A percentile compares a stretch with the other conserved stretches of the same genome.
Evolutionary conservation across 1,140 invertebrate genomes (phyloP).

Genomic region (Mizuhopecten yessoensis): DNA sequence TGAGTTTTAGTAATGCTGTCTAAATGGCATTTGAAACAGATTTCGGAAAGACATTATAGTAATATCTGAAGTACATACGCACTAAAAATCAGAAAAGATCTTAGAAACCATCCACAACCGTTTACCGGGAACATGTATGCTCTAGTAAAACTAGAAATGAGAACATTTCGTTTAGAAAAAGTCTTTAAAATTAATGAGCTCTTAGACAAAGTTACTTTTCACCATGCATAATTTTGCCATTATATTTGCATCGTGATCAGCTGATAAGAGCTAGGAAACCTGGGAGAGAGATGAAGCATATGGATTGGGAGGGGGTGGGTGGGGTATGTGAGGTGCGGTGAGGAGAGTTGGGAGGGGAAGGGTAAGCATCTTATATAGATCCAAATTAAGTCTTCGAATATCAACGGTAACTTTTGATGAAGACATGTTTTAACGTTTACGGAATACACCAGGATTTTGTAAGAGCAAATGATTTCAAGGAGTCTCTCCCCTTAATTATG

Average conservation of each 20-base stretch:
- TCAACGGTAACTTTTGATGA: no score
- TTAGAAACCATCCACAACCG: constrained; percentile 1
- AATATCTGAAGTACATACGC: not conserved
- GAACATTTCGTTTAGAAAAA: not conserved
- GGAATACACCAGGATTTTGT: no score
- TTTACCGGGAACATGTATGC: not conserved
- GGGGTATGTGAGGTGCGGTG: no score
- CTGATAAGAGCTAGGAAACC: not conserved
- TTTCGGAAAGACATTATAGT: not conserved
- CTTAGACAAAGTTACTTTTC: not conserved
- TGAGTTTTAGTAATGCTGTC: not conserved
- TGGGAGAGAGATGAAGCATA: not conserved
- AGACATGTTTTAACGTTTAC: no score
- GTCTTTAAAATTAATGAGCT: constrained; percentile 25
- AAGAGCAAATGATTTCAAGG: no score
- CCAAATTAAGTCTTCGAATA: no score
- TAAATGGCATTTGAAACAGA: not conserved
- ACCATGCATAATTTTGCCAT: not conserved
- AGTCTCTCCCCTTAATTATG: no score
- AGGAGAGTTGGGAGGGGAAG: no score
- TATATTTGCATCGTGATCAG: not conserved
- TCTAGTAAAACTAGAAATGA: not conserved
- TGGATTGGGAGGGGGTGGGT: not conserved
- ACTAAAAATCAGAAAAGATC: not conserved
- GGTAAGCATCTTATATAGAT: no score